Percentiles rank a stretch among this genome's conserved stretches.
Evolutionary conservation across 2,113 vertebrate genomes (phyloP).

Genomic region (Entelurus aequoreus): DNA sequence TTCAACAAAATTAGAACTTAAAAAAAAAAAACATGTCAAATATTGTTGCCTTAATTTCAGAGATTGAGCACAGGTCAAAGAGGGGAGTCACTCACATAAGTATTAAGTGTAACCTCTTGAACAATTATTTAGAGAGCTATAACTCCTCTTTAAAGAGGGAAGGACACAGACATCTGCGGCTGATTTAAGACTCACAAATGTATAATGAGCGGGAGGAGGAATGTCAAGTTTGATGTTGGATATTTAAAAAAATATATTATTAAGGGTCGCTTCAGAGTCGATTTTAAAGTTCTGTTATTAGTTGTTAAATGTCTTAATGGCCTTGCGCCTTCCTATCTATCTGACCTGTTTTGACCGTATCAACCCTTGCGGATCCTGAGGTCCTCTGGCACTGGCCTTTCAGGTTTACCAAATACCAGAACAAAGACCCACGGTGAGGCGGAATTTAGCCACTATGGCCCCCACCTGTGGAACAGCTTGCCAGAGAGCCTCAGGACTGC

Average conservation of each 20-base stretch:
- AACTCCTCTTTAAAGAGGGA: conserved; percentile 62
- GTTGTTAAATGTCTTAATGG: no score
- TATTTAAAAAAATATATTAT: conserved; percentile 42
- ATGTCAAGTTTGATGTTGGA: conserved; percentile 56
- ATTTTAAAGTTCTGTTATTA: no score
- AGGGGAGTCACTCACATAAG: conserved; percentile 49
- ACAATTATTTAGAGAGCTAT: conserved; percentile 70
- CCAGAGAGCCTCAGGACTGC: no score
- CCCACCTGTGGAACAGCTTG: no score
- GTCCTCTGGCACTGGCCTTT: no score
- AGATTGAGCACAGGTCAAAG: conserved; percentile 54
- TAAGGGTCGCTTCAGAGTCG: conserved; percentile 3
- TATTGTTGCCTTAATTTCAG: conserved; percentile 54
- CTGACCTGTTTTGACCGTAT: no score
- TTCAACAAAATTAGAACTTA: conserved; percentile 64
- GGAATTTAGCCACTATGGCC: no score
- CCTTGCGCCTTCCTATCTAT: no score
- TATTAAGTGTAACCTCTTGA: conserved; percentile 51
- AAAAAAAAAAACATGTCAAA: conserved; percentile 54
- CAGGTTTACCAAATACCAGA: no score
- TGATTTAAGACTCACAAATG: conserved; percentile 61
- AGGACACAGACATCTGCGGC: conserved; percentile 60
- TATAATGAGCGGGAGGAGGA: conserved; percentile 58
- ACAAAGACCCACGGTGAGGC: no score
- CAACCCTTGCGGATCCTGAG: no score